Percentiles rank a stretch among this genome's conserved stretches.
Conservation (phyloP, 2,113 vertebrate genomes). For the Gopherus flavomarginatus region DNA sequence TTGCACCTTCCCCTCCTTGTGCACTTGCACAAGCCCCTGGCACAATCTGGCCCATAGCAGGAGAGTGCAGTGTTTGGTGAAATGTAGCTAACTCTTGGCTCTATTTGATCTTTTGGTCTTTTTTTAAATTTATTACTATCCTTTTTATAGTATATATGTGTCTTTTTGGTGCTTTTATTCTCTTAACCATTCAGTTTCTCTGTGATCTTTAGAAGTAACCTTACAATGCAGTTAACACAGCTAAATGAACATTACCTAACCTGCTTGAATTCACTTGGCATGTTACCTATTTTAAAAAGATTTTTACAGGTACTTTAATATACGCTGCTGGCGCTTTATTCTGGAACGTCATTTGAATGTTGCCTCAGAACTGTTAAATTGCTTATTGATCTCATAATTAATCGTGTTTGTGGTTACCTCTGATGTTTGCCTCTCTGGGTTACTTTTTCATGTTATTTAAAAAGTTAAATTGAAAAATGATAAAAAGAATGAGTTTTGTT, state of each 20-base stretch:
- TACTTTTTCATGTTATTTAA: background rate
- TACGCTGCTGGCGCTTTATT: conserved; percentile 4
- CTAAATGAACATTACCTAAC: background rate
- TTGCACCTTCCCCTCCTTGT: rapidly evolving
- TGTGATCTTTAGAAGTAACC: background rate
- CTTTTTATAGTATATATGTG: background rate
- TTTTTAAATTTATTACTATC: background rate
- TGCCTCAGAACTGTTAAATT: conserved; percentile 44
- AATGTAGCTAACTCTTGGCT: background rate
- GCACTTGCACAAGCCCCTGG: background rate
- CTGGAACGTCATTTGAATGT: conserved; percentile 45
- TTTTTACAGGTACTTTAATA: conserved; percentile 19
- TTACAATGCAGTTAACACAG: background rate
- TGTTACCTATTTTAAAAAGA: background rate
- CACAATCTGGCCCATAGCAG: background rate
- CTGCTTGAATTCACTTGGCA: background rate
- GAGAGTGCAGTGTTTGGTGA: background rate
- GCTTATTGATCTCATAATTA: conserved; percentile 52
- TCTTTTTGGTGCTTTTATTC: background rate
- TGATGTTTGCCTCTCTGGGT: conserved; percentile 33
- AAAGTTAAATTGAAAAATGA: background rate
- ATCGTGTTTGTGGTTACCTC: conserved; percentile 13
- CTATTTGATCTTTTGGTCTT: background rate
- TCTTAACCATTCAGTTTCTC: background rate
- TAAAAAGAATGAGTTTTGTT: background rate